Percentiles rank a stretch among this genome's conserved stretches.
Conservation (phyloP, 1,140 invertebrate genomes). For the Aphaenogaster floridana region DNA sequence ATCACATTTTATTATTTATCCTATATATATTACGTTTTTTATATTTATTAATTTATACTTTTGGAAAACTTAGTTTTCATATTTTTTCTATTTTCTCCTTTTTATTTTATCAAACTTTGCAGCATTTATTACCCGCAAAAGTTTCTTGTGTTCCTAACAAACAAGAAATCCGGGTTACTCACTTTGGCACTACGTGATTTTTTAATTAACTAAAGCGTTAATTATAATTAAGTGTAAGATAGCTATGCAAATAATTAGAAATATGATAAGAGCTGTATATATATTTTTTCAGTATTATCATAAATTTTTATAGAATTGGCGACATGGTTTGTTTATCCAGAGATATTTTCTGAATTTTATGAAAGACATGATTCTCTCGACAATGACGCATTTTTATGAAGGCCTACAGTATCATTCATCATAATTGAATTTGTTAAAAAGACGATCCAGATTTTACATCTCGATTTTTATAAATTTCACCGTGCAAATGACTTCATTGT, state of each 20-base stretch:
- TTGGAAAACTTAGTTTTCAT: background rate
- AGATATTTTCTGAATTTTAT: slow-evolving; percentile 46
- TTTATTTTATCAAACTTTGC: background rate
- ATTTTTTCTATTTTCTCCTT: background rate
- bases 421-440: slow-evolving; percentile 26
- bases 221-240: slow-evolving; percentile 64
- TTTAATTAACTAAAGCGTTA: slow-evolving; percentile 46
- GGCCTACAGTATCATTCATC: slow-evolving; percentile 26
- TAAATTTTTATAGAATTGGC: slow-evolving; percentile 61
- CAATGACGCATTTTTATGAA: slow-evolving; percentile 12
- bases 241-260: slow-evolving; percentile 50
- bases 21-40: background rate
- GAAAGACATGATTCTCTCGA: slow-evolving; percentile 46
- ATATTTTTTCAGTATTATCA: slow-evolving; percentile 79
- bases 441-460: background rate
- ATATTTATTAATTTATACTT: slow-evolving; percentile 17
- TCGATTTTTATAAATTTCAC: slow-evolving; percentile 9
- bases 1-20: background rate
- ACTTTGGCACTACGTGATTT: slow-evolving; percentile 37
- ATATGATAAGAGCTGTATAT: slow-evolving; percentile 69
- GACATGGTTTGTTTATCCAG: slow-evolving; percentile 55
- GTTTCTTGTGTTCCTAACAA: slow-evolving; percentile 42
- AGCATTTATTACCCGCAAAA: slow-evolving; percentile 17
- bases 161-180: slow-evolving; percentile 13
- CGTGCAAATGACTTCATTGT: slow-evolving; percentile 9